These are phyloP conservation scores for Saxicola maurus DNA, from an alignment of 2,797 vertebrate species.

Conservation along the genomic window DNA sequence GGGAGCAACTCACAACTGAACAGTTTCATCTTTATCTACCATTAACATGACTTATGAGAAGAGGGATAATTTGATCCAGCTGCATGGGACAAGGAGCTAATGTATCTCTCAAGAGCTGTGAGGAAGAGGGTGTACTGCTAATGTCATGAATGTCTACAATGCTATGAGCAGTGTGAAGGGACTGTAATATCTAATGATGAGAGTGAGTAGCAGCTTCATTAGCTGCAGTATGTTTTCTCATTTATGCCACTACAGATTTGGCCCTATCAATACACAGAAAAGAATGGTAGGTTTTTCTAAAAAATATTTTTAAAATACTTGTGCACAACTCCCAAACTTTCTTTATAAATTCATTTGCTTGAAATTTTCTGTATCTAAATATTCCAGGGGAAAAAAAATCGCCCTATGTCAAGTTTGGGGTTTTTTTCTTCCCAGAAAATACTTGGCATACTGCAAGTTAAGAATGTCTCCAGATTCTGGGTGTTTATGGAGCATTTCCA, in stretches of 20 bases:
- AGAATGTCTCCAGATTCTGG: constrained; percentile 53
- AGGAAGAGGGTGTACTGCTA: not conserved
- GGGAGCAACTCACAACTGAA: not conserved
- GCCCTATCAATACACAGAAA: not conserved
- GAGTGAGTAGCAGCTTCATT: not conserved
- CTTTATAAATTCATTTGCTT: constrained; percentile 27
- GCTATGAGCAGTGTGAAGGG: not conserved
- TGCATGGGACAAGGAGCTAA: not conserved
- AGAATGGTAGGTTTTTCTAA: not conserved
- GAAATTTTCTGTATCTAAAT: constrained; percentile 29
- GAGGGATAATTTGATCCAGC: not conserved
- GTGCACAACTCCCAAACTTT: not conserved
- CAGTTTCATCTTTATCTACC: not conserved
- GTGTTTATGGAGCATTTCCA: constrained; percentile 56
- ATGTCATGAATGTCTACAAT: not conserved
- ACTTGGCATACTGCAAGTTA: constrained; percentile 35
- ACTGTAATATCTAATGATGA: not conserved
- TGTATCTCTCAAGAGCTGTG: not conserved
- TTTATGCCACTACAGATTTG: not conserved
- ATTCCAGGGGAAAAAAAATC: not conserved
- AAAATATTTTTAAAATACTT: not conserved
- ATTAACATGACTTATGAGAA: not conserved
- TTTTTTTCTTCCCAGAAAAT: constrained; percentile 1
- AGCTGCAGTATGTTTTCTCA: not conserved
- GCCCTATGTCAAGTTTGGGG: not conserved